These are phyloP conservation scores for Drosophila nigritarsus DNA, from an alignment of 2,888 invertebrate genomes.

Conservation along the genomic window DNA sequence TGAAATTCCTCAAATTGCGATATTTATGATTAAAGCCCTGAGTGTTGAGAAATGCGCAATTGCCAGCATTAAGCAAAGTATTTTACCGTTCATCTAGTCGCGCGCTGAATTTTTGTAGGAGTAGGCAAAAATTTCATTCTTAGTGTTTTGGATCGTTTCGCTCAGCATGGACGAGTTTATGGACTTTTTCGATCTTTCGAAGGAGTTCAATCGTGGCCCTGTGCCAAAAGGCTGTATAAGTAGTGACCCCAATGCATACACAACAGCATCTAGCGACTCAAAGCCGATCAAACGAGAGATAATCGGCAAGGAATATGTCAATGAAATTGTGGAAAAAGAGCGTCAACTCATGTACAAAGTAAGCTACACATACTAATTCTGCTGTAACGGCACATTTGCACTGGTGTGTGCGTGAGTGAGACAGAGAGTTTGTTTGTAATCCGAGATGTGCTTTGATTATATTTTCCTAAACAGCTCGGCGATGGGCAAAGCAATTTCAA, in stretches of 20 bases:
- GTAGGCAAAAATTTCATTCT: background rate
- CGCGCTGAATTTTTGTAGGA: background rate
- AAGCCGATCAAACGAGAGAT: conserved; percentile 74
- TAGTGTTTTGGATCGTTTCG: background rate
- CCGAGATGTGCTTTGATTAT: conserved; percentile 2
- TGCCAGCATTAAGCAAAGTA: conserved; percentile 11
- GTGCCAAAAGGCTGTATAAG: conserved; percentile 67
- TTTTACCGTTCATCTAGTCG: conserved; percentile 35
- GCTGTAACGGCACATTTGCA: background rate
- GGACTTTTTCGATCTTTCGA: conserved; percentile 83
- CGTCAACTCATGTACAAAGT: conserved; percentile 72
- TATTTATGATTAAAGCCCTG: background rate
- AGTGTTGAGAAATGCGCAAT: background rate
- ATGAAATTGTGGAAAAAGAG: conserved; percentile 67
- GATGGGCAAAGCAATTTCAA: background rate
- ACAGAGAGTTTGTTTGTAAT: conserved; percentile 7
- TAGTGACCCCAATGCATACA: conserved; percentile 43
- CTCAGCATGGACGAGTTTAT: conserved; percentile 81
- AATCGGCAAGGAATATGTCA: conserved; percentile 76
- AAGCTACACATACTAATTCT: conserved; percentile 8
- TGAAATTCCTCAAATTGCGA: background rate
- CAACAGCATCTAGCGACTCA: conserved; percentile 32
- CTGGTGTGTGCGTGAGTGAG: background rate
- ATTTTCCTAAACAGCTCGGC: conserved; percentile 26
- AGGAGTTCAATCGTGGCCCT: conserved; percentile 74